These are phyloP conservation scores for Xestia c-nigrum DNA, from an alignment of 2,888 invertebrate genomes.

Conservation along the genomic window DNA sequence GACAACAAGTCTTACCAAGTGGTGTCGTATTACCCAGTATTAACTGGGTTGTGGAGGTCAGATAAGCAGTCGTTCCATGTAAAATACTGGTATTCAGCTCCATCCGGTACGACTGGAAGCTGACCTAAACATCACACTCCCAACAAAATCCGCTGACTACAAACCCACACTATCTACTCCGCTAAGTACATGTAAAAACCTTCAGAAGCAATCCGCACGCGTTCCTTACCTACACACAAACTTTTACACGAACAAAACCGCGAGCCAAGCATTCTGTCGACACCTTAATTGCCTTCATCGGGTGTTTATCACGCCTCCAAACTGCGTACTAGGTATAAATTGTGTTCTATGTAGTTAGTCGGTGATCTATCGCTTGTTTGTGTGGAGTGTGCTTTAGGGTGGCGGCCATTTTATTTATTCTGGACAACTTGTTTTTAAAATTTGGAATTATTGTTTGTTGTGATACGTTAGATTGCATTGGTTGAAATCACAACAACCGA, in stretches of 20 bases:
- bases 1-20: too few species aligned
- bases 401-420: conserved; percentile 4
- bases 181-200: conserved; percentile 22
- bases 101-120: too few species aligned
- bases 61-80: too few species aligned
- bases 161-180: conserved; percentile 9
- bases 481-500: not conserved
- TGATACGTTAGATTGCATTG: not conserved
- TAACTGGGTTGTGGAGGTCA: too few species aligned
- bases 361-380: conserved; percentile 58
- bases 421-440: not conserved
- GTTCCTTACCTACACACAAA: conserved; percentile 41
- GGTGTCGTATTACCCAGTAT: too few species aligned
- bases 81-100: too few species aligned
- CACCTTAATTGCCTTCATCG: conserved; percentile 65
- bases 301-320: conserved; percentile 62
- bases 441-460: not conserved
- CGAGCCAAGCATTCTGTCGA: conserved; percentile 57
- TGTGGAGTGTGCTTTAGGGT: conserved; percentile 35
- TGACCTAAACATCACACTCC: not conserved
- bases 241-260: conserved; percentile 55
- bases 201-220: conserved; percentile 38
- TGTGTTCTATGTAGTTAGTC: conserved; percentile 36
- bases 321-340: conserved; percentile 57
- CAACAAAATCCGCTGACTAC: conserved; percentile 33